Conservation (phyloP, 2,113 vertebrate genomes). For the Odobenus rosmarus region DNA sequence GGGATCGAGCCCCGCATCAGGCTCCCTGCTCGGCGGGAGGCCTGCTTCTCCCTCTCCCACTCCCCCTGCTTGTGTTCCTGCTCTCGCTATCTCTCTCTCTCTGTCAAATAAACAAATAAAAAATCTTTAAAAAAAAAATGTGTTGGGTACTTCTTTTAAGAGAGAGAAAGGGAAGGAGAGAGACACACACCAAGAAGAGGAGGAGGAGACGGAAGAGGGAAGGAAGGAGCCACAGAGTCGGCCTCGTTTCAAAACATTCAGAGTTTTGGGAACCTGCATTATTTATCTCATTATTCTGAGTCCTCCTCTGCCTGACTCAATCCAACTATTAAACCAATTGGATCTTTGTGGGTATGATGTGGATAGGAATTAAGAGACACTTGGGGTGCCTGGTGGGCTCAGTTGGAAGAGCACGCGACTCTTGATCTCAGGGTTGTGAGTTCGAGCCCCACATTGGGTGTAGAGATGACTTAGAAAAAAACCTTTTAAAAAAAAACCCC, state of each 20-base stretch:
- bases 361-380: not conserved
- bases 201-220: not conserved
- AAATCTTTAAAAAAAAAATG: no score
- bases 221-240: not conserved
- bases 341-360: not conserved
- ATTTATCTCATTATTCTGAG: conserved; percentile 29
- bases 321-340: conserved; percentile 28
- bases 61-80: no score
- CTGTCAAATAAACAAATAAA: no score
- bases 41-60: no score
- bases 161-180: not conserved
- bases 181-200: not conserved
- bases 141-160: not conserved
- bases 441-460: not conserved
- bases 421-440: not conserved
- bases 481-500: not conserved
- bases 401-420: not conserved
- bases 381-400: not conserved
- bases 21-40: no score
- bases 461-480: not conserved
- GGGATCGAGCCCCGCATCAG: no score
- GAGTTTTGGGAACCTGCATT: not conserved
- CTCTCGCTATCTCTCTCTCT: no score
- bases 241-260: not conserved
- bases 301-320: not conserved